Percentiles rank a stretch among this genome's conserved stretches.
phyloP scores from a whole-genome alignment of 2,797 vertebrate species.

The Pangasius larnaudii region DNA sequence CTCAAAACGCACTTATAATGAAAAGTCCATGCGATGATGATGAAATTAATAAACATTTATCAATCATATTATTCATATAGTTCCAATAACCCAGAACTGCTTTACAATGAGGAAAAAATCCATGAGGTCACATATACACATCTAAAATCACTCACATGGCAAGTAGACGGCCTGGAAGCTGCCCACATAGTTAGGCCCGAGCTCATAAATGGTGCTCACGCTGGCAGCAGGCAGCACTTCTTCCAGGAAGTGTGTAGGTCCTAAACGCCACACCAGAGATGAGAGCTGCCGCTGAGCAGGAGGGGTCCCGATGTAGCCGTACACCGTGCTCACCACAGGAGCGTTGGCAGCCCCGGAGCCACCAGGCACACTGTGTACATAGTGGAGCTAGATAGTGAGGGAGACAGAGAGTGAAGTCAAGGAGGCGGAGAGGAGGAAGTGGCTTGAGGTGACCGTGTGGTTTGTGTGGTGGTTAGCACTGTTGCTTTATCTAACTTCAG shows the following conservation, averaged over 20 bases:
- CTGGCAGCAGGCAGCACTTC: conserved; percentile 90
- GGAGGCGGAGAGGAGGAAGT: conserved; percentile 32
- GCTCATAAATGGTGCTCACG: conserved; percentile 87
- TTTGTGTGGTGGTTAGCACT: not conserved
- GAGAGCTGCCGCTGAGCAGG: conserved; percentile 93
- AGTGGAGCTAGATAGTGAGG: conserved; percentile 85
- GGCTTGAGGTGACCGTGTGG: conserved; percentile 20
- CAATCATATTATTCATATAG: not conserved
- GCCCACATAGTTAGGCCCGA: conserved; percentile 92
- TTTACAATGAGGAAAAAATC: not conserved
- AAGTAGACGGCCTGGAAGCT: conserved; percentile 94
- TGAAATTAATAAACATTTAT: not conserved
- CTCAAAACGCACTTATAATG: not conserved
- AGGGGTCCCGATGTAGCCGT: conserved; percentile 89
- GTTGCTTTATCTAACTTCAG: conserved; percentile 1
- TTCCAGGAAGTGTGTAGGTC: conserved; percentile 94
- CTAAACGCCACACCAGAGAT: conserved; percentile 91
- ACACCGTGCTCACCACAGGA: conserved; percentile 91
- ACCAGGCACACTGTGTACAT: conserved; percentile 90
- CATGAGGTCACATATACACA: not conserved
- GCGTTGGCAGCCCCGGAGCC: conserved; percentile 92
- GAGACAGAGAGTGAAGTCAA: conserved; percentile 1
- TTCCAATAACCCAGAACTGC: not conserved
- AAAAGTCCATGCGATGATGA: not conserved
- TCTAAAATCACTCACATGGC: conserved; percentile 80